Evolutionary conservation across 2,113 vertebrate genomes (phyloP).

Genomic region (Psettodes erumei): DNA sequence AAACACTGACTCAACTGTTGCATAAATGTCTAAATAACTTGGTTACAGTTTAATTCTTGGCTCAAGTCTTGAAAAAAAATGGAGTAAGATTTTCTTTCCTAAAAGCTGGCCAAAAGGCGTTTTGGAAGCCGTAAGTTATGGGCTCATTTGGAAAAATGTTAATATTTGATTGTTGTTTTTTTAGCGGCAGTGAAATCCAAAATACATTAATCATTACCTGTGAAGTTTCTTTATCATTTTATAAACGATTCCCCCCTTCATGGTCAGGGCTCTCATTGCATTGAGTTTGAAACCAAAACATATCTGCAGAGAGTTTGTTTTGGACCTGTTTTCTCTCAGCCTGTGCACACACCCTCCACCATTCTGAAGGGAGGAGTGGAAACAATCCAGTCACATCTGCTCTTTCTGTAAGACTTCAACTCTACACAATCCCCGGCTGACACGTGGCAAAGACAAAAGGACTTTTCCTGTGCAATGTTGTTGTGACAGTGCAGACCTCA

Average conservation of each 20-base stretch:
- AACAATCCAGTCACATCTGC: constrained; percentile 81
- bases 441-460: constrained; percentile 81
- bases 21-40: constrained; percentile 39
- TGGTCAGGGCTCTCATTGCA: not conserved
- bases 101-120: not conserved
- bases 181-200: not conserved
- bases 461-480: not conserved
- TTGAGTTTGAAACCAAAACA: not conserved
- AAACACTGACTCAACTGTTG: constrained; percentile 36
- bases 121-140: not conserved
- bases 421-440: constrained; percentile 68
- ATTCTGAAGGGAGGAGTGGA: constrained; percentile 61
- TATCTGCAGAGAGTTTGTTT: constrained; percentile 67
- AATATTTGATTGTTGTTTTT: constrained; percentile 19
- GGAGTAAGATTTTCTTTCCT: constrained; percentile 14
- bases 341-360: constrained; percentile 27
- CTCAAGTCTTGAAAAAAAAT: not conserved
- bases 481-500: not conserved
- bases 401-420: constrained; percentile 68
- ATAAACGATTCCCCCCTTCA: too few species aligned
- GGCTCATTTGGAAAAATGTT: not conserved
- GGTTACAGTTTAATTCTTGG: constrained; percentile 21
- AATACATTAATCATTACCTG: not conserved
- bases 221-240: not conserved
- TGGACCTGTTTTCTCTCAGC: constrained; percentile 23